Evolutionary conservation across 2,113 vertebrate species (phyloP).

Genomic region (Tylochromis polylepis): DNA sequence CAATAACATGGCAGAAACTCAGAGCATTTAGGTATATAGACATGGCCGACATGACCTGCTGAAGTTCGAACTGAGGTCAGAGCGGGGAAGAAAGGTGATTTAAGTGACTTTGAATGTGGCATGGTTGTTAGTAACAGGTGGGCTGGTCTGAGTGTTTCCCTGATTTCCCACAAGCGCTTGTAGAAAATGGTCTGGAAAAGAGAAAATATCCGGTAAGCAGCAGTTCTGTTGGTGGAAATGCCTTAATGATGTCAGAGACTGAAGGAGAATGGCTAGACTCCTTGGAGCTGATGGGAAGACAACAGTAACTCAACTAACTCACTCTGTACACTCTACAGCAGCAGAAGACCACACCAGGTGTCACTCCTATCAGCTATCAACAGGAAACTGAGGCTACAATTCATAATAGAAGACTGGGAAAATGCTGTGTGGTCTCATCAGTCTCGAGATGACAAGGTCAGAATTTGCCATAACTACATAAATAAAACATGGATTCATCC

Average conservation of each 20-base stretch:
- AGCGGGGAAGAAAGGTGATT: not conserved
- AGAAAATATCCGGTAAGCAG: not conserved
- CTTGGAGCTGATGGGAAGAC: not conserved
- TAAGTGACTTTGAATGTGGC: not conserved
- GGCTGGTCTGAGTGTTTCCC: not conserved
- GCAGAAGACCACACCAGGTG: not conserved
- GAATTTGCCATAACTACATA: not conserved
- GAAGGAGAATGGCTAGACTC: not conserved
- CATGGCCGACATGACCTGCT: not conserved
- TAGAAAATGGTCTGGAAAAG: not conserved
- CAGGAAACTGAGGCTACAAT: not conserved
- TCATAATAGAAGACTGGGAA: not conserved
- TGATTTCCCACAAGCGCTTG: not conserved
- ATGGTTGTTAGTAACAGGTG: not conserved
- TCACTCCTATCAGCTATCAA: not conserved
- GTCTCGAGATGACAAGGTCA: not conserved
- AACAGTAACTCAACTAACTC: not conserved
- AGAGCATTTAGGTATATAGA: not conserved
- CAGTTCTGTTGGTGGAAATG: not conserved
- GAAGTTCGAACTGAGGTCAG: not conserved
- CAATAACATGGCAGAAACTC: not conserved
- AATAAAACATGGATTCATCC: not conserved
- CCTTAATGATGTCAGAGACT: not conserved
- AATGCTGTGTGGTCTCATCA: not conserved
- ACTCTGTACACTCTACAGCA: not conserved